Evolutionary conservation across 2,888 invertebrate species (phyloP), one percentile per base, ranked within the genome.

Genomic region (Prenolepis imparis): DNA sequence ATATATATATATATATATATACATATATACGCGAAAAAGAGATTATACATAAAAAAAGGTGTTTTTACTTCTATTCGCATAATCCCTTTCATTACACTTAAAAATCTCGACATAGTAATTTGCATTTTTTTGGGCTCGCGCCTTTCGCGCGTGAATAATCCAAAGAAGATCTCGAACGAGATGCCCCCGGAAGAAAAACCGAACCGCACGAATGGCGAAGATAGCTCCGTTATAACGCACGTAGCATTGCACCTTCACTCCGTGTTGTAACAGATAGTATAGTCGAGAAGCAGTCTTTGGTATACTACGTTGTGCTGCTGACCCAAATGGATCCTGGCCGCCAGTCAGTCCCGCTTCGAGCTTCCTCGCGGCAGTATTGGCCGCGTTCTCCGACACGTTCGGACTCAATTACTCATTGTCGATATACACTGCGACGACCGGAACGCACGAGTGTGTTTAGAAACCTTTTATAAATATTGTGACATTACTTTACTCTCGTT

Each of bases 321-420:
- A 93, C 93, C 93, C 93, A 93, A 93, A 93, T 93, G 93, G 92
- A 93, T 92, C 91, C 92, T 91, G 90, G 44, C 88, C 87, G 88
- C 89, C 89, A 91, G 91, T 92, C 92, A 93, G 93, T 93, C 93
- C 93, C 92, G 91, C 92, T 92, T 90, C 93, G 92, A 92, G 88
- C 92, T 92, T 92, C 91, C 86, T 88, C 90, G 92, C 90, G 92
- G 90, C 88, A 88, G 87, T 90, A 90, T 87, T 89, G 84, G 72
- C 74, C 83, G 81, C 82, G 44, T 44, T 59, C 73, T 18, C 39
- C 63, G 18, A n/a, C n/a, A 28, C 36, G 24, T 48, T 70, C 24
- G 18, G 32, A 11, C 44, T 21, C 32, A 2, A 9, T 48, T 48
- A 18, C 57, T 61, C 28, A 28, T 61, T 66, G 52, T 75, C 36